Conservation (phyloP, 2,888 invertebrate genomes). For the Timema podura region DNA sequence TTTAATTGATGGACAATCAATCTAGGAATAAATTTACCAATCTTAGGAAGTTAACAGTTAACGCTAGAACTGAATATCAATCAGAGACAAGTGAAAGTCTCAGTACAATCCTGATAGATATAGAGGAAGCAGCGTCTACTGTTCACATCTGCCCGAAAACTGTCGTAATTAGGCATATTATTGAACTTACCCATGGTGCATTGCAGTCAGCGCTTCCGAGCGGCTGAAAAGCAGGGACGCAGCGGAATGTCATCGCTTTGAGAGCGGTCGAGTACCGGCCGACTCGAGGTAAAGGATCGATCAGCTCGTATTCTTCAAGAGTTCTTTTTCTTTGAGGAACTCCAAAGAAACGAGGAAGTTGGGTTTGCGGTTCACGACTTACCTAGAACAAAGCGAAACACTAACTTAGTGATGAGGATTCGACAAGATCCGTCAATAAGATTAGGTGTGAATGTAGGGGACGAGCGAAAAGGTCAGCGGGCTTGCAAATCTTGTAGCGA, state of each 20-base stretch:
- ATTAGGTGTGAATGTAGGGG: no score
- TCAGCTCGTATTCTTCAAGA: neutral
- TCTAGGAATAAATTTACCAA: no score
- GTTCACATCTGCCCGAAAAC: neutral
- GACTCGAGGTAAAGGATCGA: neutral
- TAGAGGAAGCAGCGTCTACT: slow-evolving; percentile 3
- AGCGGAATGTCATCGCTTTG: slow-evolving; percentile 61
- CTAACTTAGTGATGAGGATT: slow-evolving; percentile 51
- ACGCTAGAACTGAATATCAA: no score
- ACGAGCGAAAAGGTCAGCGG: no score
- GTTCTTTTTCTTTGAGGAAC: neutral
- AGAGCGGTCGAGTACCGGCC: slow-evolving; percentile 25
- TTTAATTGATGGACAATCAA: no score
- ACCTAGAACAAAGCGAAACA: slow-evolving; percentile 62
- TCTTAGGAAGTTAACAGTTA: no score
- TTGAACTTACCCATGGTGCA: slow-evolving; percentile 63
- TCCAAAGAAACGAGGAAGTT: neutral
- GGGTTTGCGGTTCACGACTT: slow-evolving; percentile 55
- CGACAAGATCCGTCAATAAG: no score
- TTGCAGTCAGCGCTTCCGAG: slow-evolving; percentile 58
- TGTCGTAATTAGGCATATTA: neutral
- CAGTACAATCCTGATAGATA: no score
- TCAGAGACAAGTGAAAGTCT: no score
- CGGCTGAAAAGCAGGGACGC: slow-evolving; percentile 62
- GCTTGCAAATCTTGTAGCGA: no score